phyloP scores from a whole-genome alignment of 2,888 invertebrate genomes.

The Euproctis similis region DNA sequence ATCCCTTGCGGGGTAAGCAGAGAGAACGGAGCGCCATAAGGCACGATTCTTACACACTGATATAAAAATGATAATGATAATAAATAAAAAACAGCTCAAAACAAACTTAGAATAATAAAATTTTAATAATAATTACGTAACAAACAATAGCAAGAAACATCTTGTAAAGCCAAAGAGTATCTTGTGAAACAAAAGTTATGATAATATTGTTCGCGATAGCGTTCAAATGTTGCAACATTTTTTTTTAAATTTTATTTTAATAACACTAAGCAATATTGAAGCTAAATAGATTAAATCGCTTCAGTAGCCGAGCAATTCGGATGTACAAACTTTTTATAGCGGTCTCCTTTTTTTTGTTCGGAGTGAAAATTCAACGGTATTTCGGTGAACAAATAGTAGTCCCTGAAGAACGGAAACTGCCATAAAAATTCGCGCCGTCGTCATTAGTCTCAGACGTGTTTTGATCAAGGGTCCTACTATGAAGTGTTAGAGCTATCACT shows the following conservation, averaged over 20 bases:
- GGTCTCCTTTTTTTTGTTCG: too few relatives aligned
- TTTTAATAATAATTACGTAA: too few relatives aligned
- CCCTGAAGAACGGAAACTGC: constrained; percentile 55
- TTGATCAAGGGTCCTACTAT: constrained; percentile 53
- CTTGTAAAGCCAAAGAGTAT: constrained; percentile 3
- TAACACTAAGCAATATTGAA: constrained; percentile 28
- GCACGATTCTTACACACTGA: too few relatives aligned
- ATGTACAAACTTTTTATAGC: constrained; percentile 52
- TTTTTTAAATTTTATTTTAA: constrained; percentile 21
- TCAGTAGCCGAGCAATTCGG: constrained; percentile 34
- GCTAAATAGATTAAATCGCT: constrained; percentile 34
- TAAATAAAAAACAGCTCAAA: too few relatives aligned
- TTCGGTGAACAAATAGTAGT: constrained; percentile 56
- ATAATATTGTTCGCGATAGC: constrained; percentile 9
- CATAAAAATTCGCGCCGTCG: constrained; percentile 63
- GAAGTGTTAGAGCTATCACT: constrained; percentile 33
- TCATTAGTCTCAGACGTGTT: constrained; percentile 71
- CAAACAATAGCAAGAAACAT: not conserved
- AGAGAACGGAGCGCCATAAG: too few relatives aligned
- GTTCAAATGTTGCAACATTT: constrained; percentile 16
- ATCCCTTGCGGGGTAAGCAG: too few relatives aligned
- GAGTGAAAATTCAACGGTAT: constrained; percentile 54
- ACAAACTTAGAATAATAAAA: too few relatives aligned
- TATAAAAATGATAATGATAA: too few relatives aligned
- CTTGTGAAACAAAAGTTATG: constrained; percentile 5